These are phyloP conservation scores for Seriola quinqueradiata DNA, from an alignment of 2,113 vertebrate species.

Conservation along the genomic window DNA sequence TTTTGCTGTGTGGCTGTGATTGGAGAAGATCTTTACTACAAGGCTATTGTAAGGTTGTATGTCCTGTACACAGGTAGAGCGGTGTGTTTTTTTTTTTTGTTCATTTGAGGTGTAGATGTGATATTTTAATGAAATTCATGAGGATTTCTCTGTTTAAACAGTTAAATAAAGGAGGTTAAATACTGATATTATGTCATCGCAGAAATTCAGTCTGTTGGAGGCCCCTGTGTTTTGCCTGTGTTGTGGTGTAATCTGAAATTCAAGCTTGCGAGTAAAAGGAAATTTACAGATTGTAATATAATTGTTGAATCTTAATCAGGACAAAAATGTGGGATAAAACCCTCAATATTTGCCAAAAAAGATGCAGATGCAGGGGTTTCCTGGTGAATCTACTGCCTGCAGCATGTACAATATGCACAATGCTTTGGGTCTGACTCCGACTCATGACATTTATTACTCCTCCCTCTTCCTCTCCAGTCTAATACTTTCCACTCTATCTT, in stretches of 20 bases:
- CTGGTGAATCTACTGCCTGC: neutral
- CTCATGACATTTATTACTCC: neutral
- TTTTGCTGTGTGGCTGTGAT: slow-evolving; percentile 40
- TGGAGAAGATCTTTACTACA: slow-evolving; percentile 42
- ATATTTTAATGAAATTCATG: neutral
- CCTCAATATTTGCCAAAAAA: neutral
- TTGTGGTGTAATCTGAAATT: neutral
- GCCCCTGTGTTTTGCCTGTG: neutral
- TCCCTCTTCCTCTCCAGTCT: neutral
- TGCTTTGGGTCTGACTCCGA: neutral
- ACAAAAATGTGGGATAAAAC: neutral
- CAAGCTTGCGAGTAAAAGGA: neutral
- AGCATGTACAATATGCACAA: neutral
- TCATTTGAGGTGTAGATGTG: neutral
- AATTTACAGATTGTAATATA: neutral
- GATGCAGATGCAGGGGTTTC: neutral
- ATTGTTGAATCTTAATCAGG: neutral
- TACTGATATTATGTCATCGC: neutral
- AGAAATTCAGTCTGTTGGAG: too few relatives aligned
- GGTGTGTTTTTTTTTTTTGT: neutral
- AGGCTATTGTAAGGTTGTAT: slow-evolving; percentile 16
- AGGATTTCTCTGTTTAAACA: neutral
- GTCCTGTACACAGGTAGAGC: neutral
- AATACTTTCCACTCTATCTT: slow-evolving; percentile 13
- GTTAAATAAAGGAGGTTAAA: neutral